Evolutionary conservation across 1,140 invertebrate species (phyloP).

Genomic region (Dinoponera quadriceps): DNA sequence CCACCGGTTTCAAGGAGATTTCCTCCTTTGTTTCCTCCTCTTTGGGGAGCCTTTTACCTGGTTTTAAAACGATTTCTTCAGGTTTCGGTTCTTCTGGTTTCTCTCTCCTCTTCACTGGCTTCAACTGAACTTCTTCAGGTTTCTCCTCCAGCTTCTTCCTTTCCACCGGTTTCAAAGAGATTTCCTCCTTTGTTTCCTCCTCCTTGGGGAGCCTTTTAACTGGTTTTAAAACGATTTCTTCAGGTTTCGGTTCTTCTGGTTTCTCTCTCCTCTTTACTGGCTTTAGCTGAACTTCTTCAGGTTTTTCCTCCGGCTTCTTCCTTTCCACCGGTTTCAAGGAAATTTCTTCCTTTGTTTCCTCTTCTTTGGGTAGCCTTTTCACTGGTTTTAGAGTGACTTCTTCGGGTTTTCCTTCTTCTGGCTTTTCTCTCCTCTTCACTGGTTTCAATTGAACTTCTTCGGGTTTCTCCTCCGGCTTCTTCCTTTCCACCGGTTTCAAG

Average conservation of each 20-base stretch:
- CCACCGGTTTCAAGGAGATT: too few species aligned
- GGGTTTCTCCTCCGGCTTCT: constrained; percentile 36
- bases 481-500: constrained; percentile 70
- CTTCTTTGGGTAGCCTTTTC: constrained; percentile 1
- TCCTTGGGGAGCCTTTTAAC: constrained; percentile 1
- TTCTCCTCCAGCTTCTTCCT: constrained; percentile 71
- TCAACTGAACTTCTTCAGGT: neutral
- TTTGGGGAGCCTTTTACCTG: too few species aligned
- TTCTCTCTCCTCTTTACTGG: constrained; percentile 28
- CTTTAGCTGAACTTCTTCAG: neutral
- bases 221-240: constrained; percentile 74
- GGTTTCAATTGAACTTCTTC: constrained; percentile 67
- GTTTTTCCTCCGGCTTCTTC: constrained; percentile 72
- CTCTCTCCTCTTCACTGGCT: constrained; percentile 26
- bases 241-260: constrained; percentile 63
- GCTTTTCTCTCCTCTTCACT: neutral
- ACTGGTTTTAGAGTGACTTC: constrained; percentile 24
- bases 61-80: constrained; percentile 22
- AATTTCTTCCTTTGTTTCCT: constrained; percentile 45
- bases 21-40: too few species aligned
- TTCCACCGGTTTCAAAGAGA: constrained; percentile 48
- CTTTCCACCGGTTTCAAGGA: constrained; percentile 48
- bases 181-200: constrained; percentile 42
- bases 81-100: constrained; percentile 75
- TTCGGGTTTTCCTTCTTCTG: constrained; percentile 73